phyloP scores from a whole-genome alignment of 2,888 invertebrate genomes.

The Leptinotarsa juncta region DNA sequence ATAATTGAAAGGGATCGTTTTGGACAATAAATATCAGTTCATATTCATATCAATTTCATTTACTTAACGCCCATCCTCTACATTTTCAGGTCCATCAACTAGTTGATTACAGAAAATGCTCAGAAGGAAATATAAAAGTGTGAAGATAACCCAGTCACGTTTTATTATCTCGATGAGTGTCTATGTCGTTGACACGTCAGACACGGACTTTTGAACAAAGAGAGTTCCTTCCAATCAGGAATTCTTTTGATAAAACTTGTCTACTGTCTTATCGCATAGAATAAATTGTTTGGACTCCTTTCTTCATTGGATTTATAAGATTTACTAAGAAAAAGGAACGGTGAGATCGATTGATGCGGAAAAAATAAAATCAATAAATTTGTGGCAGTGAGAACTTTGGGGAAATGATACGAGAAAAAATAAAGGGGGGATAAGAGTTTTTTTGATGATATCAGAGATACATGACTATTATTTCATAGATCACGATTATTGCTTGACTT shows the following conservation, averaged over 20 bases:
- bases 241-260: conserved; percentile 14
- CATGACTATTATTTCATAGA: no score
- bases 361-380: neutral
- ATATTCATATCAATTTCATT: neutral
- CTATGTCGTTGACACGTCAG: conserved; percentile 4
- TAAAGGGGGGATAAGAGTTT: no score
- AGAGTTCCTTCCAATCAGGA: conserved; percentile 1
- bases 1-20: no score
- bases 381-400: no score
- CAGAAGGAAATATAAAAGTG: neutral
- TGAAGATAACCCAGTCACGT: conserved; percentile 32
- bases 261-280: conserved; percentile 6
- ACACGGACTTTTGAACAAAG: conserved; percentile 19
- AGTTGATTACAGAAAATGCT: neutral
- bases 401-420: no score
- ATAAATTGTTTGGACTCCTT: conserved; percentile 6
- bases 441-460: no score
- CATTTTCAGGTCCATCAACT: neutral
- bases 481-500: no score
- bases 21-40: no score
- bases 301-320: neutral
- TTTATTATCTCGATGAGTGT: conserved; percentile 29
- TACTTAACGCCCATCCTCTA: neutral
- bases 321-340: neutral
- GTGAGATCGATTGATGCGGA: neutral